Percentiles rank a stretch among this genome's conserved stretches.
Evolutionary conservation across 2,888 invertebrate genomes (phyloP).

Genomic region (Drosophila stalkeri): DNA sequence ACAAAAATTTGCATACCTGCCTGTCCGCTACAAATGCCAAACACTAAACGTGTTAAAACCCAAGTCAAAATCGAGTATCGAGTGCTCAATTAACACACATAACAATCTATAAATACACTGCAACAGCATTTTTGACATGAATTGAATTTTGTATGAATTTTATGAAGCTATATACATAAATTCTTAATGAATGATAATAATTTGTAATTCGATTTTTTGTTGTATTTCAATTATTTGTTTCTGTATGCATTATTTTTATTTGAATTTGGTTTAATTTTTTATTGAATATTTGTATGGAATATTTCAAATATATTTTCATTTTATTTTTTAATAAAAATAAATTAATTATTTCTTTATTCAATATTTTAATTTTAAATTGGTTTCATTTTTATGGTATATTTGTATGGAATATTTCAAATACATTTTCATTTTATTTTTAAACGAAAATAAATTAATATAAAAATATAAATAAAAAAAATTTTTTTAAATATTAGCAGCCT

Average conservation of each 20-base stretch:
- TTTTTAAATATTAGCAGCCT: no score
- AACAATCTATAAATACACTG: conserved; percentile 8
- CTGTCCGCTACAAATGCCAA: conserved; percentile 39
- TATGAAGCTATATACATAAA: not conserved
- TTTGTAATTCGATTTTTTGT: not conserved
- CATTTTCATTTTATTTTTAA: no score
- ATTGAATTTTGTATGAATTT: not conserved
- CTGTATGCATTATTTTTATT: no score
- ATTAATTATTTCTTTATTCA: no score
- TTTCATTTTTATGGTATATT: not conserved
- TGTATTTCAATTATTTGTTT: not conserved
- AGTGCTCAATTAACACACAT: conserved; percentile 72
- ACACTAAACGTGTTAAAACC: conserved; percentile 66
- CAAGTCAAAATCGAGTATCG: conserved; percentile 49
- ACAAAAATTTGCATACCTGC: conserved; percentile 68
- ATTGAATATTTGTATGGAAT: not conserved
- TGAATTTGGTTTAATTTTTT: not conserved
- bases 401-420: not conserved
- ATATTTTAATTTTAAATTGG: no score
- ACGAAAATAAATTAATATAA: no score
- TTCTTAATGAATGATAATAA: not conserved
- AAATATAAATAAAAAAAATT: no score
- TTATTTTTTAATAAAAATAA: no score
- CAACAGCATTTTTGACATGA: not conserved
- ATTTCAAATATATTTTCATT: not conserved